Percentiles rank a stretch among this genome's conserved stretches.
Evolutionary conservation across 2,113 vertebrate species (phyloP).

Genomic region (Grammomys dolichurus): DNA sequence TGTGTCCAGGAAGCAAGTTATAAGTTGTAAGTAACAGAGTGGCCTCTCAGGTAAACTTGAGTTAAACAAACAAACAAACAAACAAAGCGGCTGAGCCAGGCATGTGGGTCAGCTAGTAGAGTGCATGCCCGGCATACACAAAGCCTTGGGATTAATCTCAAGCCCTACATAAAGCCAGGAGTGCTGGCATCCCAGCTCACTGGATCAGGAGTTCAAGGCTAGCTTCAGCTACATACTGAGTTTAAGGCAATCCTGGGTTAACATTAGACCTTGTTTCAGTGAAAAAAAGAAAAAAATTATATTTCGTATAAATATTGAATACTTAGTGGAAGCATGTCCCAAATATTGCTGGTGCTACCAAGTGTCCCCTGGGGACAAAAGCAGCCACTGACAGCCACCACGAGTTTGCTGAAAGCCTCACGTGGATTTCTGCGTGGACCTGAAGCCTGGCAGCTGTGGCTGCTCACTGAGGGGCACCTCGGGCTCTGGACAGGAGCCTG

Average conservation of each 20-base stretch:
- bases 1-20: not conserved
- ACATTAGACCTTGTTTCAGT: not conserved
- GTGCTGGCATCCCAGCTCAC: not conserved
- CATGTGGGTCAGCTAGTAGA: no score
- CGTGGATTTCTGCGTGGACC: not conserved
- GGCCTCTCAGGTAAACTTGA: not conserved
- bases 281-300: no score
- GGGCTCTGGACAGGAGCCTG: not conserved
- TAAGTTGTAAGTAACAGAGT: not conserved
- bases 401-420: not conserved
- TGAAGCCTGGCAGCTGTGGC: rapidly evolving
- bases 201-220: not conserved
- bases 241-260: not conserved
- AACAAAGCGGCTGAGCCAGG: not conserved
- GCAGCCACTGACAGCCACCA: not conserved
- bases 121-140: no score
- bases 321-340: not conserved
- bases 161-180: not conserved
- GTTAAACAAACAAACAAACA: not conserved
- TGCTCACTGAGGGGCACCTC: rapidly evolving
- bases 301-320: not conserved
- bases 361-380: not conserved
- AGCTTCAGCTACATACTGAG: not conserved
- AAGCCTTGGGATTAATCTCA: not conserved
- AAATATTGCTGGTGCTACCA: not conserved